Percentiles rank a stretch among this genome's conserved stretches.
These are phyloP conservation scores for Thamnaconus septentrionalis DNA, from an alignment of 2,113 vertebrate genomes.

Conservation along the genomic window DNA sequence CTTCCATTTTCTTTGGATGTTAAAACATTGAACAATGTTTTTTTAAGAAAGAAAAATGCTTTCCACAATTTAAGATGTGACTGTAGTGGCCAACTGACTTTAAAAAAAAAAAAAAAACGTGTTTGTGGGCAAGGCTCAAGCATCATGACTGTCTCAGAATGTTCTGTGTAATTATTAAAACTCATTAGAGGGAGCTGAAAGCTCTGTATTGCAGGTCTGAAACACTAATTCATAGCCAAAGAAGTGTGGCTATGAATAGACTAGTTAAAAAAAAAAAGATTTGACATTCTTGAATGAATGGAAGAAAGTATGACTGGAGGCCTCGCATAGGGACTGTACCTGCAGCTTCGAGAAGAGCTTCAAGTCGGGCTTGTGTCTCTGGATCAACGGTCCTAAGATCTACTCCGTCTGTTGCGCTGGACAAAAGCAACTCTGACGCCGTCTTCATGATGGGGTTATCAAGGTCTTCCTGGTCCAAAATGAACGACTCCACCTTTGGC, in stretches of 20 bases:
- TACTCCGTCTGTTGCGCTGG: conserved; percentile 91
- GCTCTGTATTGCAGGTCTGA: neutral
- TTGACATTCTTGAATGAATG: conserved; percentile 5
- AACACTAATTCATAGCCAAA: conserved; percentile 10
- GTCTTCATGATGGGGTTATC: conserved; percentile 99
- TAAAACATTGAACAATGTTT: too few relatives aligned
- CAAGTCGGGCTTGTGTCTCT: conserved; percentile 95
- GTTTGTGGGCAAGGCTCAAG: too few relatives aligned
- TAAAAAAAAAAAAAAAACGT: too few relatives aligned
- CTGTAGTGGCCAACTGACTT: too few relatives aligned
- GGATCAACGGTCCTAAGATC: conserved; percentile 97
- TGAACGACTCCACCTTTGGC: conserved; percentile 94
- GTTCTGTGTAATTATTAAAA: neutral
- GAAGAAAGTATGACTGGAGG: neutral
- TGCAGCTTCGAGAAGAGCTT: conserved; percentile 97
- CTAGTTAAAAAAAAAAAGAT: conserved; percentile 18
- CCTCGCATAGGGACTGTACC: conserved; percentile 75
- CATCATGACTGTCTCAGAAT: too few relatives aligned
- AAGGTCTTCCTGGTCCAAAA: conserved; percentile 98
- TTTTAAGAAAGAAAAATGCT: too few relatives aligned
- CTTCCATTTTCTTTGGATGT: too few relatives aligned
- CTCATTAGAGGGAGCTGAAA: neutral
- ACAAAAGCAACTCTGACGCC: conserved; percentile 94
- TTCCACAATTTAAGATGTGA: too few relatives aligned
- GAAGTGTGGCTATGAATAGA: conserved; percentile 5